Evolutionary conservation across 37 sponge, comb jelly and placozoan genomes (phyloP), one percentile per base, ranked within the genome.

Genomic region (Oopsacas minuta): DNA sequence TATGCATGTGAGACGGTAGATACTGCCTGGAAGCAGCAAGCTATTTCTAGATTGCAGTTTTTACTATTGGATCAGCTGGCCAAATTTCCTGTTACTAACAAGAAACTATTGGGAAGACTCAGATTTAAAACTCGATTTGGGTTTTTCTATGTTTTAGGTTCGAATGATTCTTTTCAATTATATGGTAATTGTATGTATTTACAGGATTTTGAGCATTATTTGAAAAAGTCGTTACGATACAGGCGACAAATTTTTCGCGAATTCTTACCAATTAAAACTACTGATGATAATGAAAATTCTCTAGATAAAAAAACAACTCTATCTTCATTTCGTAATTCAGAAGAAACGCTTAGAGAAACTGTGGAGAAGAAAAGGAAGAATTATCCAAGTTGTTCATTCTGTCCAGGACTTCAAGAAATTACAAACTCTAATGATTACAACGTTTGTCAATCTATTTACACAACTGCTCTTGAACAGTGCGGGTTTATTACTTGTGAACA

Each of bases 361-460:
- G 15, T 42, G 15, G 49, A 42, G 49, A 42, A 42, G 15, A n/a
- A n/a, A n/a, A n/a, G n/a, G n/a, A 42, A 8, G 8, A 8, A 8
- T 61, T n/a, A 61, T 61, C 28, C 75, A 10, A 61, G 75, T 61
- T 61, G 75, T 34, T 61, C 75, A n/a, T 61, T 61, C 75, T 61
- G 75, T 61, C 75, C 75, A 25, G 75, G 75, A 3, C 22, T 61
- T 61, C 22, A 61, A 12, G 75, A n/a, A 61, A 61, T 61, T 61
- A n/a, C 5, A 25, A 12, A 10, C 5, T 25, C 7, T 3, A 3
- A 3, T 3, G 75, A 61, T n/a, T 25, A 5, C 30, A 25, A 61
- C 22, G 5, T n/a, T 20, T 10, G 5, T 61, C 75, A 20, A 3
- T 61, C 30, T 61, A 61, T n/a, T 61, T 61, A 61, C 22, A 61